Evolutionary conservation across 64 coral and sea anemone genomes (phyloP).

Genomic region (Porites australiensis): DNA sequence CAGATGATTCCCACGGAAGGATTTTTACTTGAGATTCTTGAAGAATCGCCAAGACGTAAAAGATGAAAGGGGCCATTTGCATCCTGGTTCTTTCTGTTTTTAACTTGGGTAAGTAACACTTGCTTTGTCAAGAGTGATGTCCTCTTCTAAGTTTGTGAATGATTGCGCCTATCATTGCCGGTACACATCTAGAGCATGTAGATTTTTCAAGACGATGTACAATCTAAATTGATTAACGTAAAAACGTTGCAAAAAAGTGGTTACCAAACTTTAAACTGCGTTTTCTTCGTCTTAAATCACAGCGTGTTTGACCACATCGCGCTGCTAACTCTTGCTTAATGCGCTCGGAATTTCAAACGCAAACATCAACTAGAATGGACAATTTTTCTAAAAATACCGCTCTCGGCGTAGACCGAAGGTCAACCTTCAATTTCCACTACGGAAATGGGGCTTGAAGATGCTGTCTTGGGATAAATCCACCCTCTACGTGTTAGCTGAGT

Average conservation of each 20-base stretch:
- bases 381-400: background rate
- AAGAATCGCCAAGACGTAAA: background rate
- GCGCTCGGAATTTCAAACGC: background rate
- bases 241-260: background rate
- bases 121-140: no score
- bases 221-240: background rate
- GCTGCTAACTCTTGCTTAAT: background rate
- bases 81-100: background rate
- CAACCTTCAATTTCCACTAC: no score
- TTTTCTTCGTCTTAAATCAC: background rate
- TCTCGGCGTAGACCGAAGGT: no score
- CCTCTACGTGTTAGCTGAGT: no score
- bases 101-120: constrained; percentile 5
- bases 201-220: background rate
- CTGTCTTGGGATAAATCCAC: no score
- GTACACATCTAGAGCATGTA: background rate
- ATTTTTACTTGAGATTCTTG: background rate
- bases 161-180: background rate
- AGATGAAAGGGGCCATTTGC: background rate
- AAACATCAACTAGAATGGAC: background rate
- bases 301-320: background rate
- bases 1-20: background rate
- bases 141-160: background rate
- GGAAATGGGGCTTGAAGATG: no score
- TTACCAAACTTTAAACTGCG: background rate